Evolutionary conservation across 2,797 vertebrate genomes (phyloP).

Genomic region (Gymnodraco acuticeps): DNA sequence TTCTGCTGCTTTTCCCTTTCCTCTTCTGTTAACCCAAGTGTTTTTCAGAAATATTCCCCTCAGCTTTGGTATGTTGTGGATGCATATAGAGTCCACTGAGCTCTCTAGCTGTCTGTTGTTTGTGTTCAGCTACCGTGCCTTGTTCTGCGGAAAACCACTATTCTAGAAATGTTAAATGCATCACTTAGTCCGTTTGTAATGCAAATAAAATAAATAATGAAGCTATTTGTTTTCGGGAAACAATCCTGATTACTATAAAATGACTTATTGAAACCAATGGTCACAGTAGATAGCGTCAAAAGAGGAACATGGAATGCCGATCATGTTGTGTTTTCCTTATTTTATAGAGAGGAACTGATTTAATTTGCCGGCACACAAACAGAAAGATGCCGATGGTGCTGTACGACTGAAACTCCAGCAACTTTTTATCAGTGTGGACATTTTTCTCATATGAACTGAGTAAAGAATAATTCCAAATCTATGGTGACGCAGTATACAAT

Average conservation of each 20-base stretch:
- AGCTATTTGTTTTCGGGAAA: neutral
- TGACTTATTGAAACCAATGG: neutral
- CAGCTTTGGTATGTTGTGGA: neutral
- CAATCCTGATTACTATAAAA: neutral
- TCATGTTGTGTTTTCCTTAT: neutral
- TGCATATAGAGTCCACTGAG: neutral
- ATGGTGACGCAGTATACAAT: neutral
- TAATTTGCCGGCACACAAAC: neutral
- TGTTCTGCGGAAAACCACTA: neutral
- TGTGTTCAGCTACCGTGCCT: neutral
- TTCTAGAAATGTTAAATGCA: conserved; percentile 10
- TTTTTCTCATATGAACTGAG: too few species aligned
- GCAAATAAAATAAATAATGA: too few species aligned
- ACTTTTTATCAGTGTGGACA: neutral
- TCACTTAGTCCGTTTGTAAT: neutral
- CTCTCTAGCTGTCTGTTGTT: conserved; percentile 1
- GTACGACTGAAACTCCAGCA: neutral
- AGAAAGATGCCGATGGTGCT: neutral
- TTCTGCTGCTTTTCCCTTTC: conserved; percentile 19
- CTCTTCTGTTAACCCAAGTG: neutral
- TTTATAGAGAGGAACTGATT: neutral
- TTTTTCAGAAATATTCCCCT: neutral
- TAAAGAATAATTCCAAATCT: too few species aligned
- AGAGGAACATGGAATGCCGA: neutral
- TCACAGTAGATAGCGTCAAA: neutral